These are phyloP conservation scores for Ectemnius cavifrons DNA, from an alignment of 2,888 invertebrate genomes.

Conservation along the genomic window DNA sequence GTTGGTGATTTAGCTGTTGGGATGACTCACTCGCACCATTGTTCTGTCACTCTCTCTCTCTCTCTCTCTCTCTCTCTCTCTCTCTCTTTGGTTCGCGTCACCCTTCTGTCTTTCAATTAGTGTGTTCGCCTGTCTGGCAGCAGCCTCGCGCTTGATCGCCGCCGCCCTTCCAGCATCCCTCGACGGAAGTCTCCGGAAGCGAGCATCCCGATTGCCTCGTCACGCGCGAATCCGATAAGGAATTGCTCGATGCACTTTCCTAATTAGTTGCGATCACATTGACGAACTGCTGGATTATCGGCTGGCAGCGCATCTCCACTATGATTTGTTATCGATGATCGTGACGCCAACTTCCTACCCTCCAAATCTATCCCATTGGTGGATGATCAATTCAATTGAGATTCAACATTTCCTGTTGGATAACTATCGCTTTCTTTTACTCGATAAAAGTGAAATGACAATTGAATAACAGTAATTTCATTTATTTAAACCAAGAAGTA, in stretches of 20 bases:
- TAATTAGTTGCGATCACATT: not conserved
- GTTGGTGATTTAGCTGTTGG: not conserved
- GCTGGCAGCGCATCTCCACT: no score
- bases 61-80: not conserved
- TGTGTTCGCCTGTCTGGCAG: not conserved
- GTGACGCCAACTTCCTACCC: no score
- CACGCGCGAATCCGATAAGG: constrained; percentile 25
- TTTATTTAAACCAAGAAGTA: no score
- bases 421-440: no score
- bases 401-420: no score
- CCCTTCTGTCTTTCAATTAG: constrained; percentile 28
- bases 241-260: constrained; percentile 1
- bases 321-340: no score
- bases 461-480: no score
- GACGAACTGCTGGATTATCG: not conserved
- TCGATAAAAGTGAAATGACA: no score
- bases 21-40: no score
- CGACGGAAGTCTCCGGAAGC: constrained; percentile 13
- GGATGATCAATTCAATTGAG: no score
- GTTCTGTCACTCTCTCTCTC: not conserved
- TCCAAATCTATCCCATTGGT: no score
- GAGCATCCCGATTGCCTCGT: constrained; percentile 1
- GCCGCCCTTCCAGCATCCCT: constrained; percentile 14
- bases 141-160: constrained; percentile 9
- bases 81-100: constrained; percentile 2